Percentiles rank a stretch among this genome's conserved stretches.
Conservation (phyloP, 2,113 vertebrate species). For the Ceyx margarethae region DNA sequence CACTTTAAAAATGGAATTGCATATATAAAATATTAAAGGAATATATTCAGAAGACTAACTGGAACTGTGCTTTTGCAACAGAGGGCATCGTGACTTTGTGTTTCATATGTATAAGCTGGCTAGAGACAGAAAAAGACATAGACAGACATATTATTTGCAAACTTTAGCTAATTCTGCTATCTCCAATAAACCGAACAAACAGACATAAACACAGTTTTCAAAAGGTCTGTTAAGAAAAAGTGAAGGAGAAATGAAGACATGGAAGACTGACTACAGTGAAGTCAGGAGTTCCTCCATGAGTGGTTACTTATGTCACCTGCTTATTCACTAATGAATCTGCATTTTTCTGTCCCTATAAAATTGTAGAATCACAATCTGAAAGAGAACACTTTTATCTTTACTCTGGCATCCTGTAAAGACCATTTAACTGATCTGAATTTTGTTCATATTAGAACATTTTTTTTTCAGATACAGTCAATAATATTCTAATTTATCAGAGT, state of each 20-base stretch:
- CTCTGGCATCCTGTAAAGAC: neutral
- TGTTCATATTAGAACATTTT: neutral
- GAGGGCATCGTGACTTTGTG: neutral
- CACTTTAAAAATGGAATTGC: neutral
- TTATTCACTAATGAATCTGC: neutral
- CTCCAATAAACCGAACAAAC: neutral
- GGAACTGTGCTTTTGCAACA: neutral
- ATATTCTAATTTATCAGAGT: neutral
- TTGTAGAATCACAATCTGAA: neutral
- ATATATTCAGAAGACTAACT: neutral
- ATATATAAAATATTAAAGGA: neutral
- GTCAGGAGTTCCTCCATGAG: neutral
- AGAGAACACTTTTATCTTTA: neutral
- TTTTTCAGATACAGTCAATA: neutral
- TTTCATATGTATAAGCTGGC: neutral
- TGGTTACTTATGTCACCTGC: neutral
- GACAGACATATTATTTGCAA: neutral
- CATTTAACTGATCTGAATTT: neutral
- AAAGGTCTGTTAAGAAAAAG: neutral
- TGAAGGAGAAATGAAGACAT: neutral
- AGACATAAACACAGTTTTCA: neutral
- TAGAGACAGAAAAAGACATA: neutral
- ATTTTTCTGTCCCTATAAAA: neutral
- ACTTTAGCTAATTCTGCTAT: neutral
- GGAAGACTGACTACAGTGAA: neutral